A percentile compares a stretch with the other conserved stretches of the same genome.
Conservation (phyloP, 2,113 vertebrate genomes). For the Sigmodon hispidus region DNA sequence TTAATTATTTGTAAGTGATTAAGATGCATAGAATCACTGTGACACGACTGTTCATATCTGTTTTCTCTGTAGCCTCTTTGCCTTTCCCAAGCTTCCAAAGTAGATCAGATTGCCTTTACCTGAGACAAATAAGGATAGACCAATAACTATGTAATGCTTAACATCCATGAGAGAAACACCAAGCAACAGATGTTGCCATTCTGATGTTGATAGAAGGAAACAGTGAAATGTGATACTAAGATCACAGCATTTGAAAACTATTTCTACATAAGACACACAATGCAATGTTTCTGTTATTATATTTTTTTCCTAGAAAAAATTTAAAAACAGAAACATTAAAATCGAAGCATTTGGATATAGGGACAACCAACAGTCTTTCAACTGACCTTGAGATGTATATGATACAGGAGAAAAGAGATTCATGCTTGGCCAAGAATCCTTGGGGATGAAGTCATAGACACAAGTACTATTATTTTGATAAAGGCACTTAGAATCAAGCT, state of each 20-base stretch:
- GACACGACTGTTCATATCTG: neutral
- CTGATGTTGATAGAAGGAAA: neutral
- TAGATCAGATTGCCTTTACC: neutral
- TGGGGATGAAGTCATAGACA: neutral
- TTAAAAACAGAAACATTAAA: neutral
- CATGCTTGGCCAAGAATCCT: neutral
- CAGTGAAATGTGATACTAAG: neutral
- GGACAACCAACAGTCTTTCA: neutral
- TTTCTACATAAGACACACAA: neutral
- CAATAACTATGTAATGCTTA: neutral
- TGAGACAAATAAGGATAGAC: neutral
- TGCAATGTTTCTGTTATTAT: neutral
- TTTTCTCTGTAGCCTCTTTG: conserved; percentile 10
- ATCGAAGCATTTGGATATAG: too few relatives aligned
- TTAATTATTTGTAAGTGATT: conserved; percentile 60
- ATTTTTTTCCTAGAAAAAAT: neutral
- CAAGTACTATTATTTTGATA: neutral
- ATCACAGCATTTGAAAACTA: neutral
- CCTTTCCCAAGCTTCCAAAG: neutral
- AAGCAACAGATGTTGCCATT: neutral
- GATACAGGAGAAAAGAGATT: neutral
- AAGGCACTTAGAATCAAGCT: neutral
- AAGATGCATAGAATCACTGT: neutral
- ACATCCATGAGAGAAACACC: neutral
- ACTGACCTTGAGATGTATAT: too few relatives aligned